These are phyloP conservation scores for Zootoca vivipara DNA, from an alignment of 2,113 vertebrate genomes.

Conservation along the genomic window DNA sequence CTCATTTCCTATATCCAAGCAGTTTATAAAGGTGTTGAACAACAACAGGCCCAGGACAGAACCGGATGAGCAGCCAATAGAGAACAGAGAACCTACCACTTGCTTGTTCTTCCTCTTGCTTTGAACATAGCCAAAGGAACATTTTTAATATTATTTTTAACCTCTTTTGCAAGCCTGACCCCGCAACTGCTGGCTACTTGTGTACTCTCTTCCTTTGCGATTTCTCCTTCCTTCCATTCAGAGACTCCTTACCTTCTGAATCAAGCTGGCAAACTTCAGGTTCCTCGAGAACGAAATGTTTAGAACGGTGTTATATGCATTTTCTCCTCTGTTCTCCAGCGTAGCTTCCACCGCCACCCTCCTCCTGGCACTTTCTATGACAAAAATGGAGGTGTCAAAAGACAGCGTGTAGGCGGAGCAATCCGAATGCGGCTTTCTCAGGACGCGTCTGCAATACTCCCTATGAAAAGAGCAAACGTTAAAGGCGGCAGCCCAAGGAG, in stretches of 20 bases:
- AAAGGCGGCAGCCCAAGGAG: background rate
- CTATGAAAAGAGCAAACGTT: slow-evolving; percentile 58
- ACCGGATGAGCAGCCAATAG: too few species aligned
- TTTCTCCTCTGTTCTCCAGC: slow-evolving; percentile 93
- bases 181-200: too few species aligned
- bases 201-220: too few species aligned
- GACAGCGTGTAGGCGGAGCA: slow-evolving; percentile 74
- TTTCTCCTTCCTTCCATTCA: too few species aligned
- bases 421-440: slow-evolving; percentile 62
- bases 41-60: too few species aligned
- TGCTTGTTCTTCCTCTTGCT: too few species aligned
- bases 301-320: slow-evolving; percentile 86
- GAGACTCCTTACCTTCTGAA: slow-evolving; percentile 80
- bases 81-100: too few species aligned
- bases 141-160: too few species aligned
- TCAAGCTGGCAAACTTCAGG: slow-evolving; percentile 89
- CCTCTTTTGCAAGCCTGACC: background rate
- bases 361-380: slow-evolving; percentile 84
- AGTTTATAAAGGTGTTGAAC: too few species aligned
- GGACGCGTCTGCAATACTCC: slow-evolving; percentile 83
- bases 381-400: slow-evolving; percentile 76
- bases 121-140: too few species aligned
- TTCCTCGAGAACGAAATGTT: slow-evolving; percentile 91
- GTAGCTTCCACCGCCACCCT: slow-evolving; percentile 85
- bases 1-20: too few species aligned